Conservation (phyloP, 2,888 invertebrate genomes). For the Odontomyia ornata region DNA sequence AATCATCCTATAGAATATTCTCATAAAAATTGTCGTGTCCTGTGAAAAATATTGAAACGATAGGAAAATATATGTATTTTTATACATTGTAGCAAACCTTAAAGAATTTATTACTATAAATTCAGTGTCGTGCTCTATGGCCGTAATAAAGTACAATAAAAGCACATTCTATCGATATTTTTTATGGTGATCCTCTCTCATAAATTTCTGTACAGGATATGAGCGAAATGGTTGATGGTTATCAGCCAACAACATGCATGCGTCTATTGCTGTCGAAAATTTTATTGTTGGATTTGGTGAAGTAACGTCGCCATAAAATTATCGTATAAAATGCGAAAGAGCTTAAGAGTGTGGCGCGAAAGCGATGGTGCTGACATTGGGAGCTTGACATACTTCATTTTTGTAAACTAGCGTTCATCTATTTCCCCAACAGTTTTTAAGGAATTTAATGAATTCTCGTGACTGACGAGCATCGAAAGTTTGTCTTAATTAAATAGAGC, state of each 20-base stretch:
- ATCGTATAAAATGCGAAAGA: not conserved
- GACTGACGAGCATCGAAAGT: not conserved
- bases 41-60: too few species aligned
- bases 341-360: too few species aligned
- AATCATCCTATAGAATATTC: too few species aligned
- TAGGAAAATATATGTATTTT: not conserved
- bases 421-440: not conserved
- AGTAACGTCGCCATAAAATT: not conserved
- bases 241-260: not conserved
- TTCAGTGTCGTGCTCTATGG: constrained; percentile 1
- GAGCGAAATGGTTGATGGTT: not conserved
- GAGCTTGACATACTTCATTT: too few species aligned
- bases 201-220: constrained; percentile 17
- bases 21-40: too few species aligned
- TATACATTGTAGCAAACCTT: not conserved
- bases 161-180: constrained; percentile 19
- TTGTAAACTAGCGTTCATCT: too few species aligned
- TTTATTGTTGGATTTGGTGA: not conserved
- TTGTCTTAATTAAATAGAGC: not conserved
- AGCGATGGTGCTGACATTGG: not conserved
- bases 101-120: constrained; percentile 8
- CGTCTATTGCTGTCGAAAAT: not conserved
- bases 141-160: constrained; percentile 11
- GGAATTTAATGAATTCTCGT: not conserved
- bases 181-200: constrained; percentile 17